These are phyloP conservation scores for Pyrochroa serraticornis DNA, from an alignment of 2,888 invertebrate genomes.

Conservation along the genomic window DNA sequence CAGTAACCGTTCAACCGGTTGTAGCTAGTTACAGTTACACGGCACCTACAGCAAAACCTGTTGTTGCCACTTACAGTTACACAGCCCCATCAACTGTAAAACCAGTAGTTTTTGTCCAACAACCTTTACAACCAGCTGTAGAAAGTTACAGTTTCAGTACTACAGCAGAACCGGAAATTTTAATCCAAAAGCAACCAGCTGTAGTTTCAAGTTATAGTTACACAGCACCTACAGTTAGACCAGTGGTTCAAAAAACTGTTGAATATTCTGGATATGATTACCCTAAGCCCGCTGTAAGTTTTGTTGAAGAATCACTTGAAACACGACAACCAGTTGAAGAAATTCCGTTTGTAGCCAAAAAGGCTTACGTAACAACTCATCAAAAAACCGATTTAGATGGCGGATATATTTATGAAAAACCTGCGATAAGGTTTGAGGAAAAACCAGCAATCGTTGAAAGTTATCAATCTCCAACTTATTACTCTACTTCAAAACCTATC, in stretches of 20 bases:
- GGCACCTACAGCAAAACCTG: slow-evolving; percentile 36
- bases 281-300: slow-evolving; percentile 44
- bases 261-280: slow-evolving; percentile 38
- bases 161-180: slow-evolving; percentile 27
- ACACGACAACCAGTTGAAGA: slow-evolving; percentile 45
- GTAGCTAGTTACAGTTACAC: background rate
- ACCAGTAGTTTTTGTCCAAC: slow-evolving; percentile 23
- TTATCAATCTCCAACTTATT: background rate
- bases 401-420: slow-evolving; percentile 36
- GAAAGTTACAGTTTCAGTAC: slow-evolving; percentile 35
- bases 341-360: slow-evolving; percentile 50
- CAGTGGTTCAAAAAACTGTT: slow-evolving; percentile 20
- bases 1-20: background rate
- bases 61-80: background rate
- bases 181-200: slow-evolving; percentile 17
- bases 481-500: slow-evolving; percentile 13
- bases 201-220: slow-evolving; percentile 38
- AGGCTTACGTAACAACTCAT: slow-evolving; percentile 46
- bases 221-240: slow-evolving; percentile 26
- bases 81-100: slow-evolving; percentile 37
- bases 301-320: slow-evolving; percentile 51
- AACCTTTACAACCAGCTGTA: slow-evolving; percentile 31
- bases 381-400: slow-evolving; percentile 28
- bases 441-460: slow-evolving; percentile 14
- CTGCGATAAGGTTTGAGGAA: slow-evolving; percentile 39